Percentiles rank a stretch among this genome's conserved stretches.
These are phyloP conservation scores for Phaetusa simplex DNA, from an alignment of 2,113 vertebrate genomes.

Conservation along the genomic window DNA sequence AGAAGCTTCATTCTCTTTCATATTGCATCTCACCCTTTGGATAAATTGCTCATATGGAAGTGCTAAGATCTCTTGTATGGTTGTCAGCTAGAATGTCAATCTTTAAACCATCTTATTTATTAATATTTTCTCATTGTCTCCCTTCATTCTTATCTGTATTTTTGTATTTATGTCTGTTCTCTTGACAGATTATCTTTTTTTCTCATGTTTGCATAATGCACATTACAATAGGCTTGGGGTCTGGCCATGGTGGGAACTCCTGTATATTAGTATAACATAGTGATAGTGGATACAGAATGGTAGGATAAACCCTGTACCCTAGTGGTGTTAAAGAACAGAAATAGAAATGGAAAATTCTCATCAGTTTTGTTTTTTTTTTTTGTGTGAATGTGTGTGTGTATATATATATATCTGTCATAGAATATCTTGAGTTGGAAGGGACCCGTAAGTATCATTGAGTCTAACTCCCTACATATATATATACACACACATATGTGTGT, in stretches of 20 bases:
- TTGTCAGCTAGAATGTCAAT: neutral
- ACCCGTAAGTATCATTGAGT: neutral
- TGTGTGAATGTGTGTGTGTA: fast-evolving
- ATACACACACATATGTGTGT: fast-evolving
- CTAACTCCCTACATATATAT: neutral
- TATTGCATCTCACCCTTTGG: neutral
- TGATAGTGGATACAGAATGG: neutral
- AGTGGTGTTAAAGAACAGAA: neutral
- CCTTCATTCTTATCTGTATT: neutral
- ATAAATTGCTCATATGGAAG: neutral
- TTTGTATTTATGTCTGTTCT: neutral
- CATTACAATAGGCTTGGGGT: neutral
- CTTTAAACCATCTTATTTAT: neutral
- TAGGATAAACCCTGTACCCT: neutral
- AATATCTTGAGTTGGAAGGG: neutral
- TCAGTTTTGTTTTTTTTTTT: neutral
- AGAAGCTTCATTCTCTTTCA: neutral
- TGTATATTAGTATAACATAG: neutral
- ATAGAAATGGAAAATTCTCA: neutral
- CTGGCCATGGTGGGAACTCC: neutral
- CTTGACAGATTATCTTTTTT: neutral
- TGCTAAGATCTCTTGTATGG: neutral
- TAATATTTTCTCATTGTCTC: neutral
- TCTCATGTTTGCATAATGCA: neutral
- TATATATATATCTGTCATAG: neutral